phyloP scores from a whole-genome alignment of 2,888 invertebrate species.

The Adelphocoris suturalis region DNA sequence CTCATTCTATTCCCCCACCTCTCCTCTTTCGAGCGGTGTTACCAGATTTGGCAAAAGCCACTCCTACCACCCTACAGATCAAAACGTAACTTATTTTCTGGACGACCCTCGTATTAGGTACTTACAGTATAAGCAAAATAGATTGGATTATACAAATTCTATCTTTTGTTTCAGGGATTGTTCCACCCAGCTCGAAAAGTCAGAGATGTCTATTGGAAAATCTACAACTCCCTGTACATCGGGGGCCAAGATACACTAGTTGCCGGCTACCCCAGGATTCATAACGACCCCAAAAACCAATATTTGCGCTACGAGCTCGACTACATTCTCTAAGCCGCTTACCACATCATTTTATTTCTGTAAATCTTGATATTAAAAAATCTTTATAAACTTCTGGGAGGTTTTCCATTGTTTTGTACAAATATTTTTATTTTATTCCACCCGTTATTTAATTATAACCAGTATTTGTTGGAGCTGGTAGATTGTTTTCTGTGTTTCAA shows the following conservation, averaged over 20 bases:
- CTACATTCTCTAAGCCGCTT: constrained; percentile 87
- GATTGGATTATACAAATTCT: no score
- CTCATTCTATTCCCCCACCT: no score
- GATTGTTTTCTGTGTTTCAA: constrained; percentile 1
- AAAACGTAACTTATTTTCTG: no score
- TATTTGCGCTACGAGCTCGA: constrained; percentile 96
- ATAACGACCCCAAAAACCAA: constrained; percentile 96
- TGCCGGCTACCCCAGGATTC: constrained; percentile 97
- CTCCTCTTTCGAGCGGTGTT: no score
- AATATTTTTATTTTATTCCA: constrained; percentile 19
- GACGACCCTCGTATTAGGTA: no score
- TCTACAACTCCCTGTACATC: constrained; percentile 99
- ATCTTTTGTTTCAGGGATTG: constrained; percentile 85
- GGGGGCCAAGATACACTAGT: constrained; percentile 99
- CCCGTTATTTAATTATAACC: background rate
- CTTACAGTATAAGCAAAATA: no score
- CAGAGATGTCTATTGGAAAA: constrained; percentile 99
- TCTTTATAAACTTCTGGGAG: background rate
- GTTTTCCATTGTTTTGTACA: background rate
- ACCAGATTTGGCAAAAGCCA: no score
- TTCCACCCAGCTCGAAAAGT: constrained; percentile 99
- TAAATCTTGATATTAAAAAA: constrained; percentile 14
- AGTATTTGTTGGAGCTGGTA: background rate
- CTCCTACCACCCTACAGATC: no score
- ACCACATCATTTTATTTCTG: background rate